phyloP scores from a whole-genome alignment of 2,888 invertebrate species.

The Pseudanteris insignis region DNA sequence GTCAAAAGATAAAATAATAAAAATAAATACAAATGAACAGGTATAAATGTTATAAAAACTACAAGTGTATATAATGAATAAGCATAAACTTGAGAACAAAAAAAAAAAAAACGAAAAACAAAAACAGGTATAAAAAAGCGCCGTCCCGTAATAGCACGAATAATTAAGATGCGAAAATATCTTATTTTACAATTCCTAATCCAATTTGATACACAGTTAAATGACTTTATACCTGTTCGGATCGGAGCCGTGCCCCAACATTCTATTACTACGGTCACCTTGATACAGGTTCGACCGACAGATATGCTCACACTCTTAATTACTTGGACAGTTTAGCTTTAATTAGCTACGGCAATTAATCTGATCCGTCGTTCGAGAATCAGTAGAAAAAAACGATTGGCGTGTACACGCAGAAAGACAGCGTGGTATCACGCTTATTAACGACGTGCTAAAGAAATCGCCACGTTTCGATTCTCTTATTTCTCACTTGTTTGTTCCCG shows the following conservation, averaged over 20 bases:
- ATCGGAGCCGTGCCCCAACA: slow-evolving; percentile 47
- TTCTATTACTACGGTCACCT: slow-evolving; percentile 55
- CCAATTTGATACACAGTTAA: slow-evolving; percentile 32
- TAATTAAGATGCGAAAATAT: slow-evolving; percentile 4
- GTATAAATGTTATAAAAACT: too few relatives aligned
- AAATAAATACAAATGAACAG: too few relatives aligned
- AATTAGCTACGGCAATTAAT: slow-evolving; percentile 60
- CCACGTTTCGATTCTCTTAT: slow-evolving; percentile 34
- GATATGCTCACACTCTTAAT: slow-evolving; percentile 53
- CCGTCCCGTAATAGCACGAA: too few relatives aligned
- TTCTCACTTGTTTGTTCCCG: slow-evolving; percentile 26
- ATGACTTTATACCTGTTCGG: slow-evolving; percentile 36
- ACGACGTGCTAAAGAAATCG: slow-evolving; percentile 42
- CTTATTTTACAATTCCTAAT: slow-evolving; percentile 29
- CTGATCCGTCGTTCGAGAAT: slow-evolving; percentile 51
- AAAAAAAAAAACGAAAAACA: too few relatives aligned
- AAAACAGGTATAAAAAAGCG: too few relatives aligned
- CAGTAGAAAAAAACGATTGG: slow-evolving; percentile 23
- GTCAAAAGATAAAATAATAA: too few relatives aligned
- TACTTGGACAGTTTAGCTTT: slow-evolving; percentile 55
- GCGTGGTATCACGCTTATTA: slow-evolving; percentile 41
- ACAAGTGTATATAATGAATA: too few relatives aligned
- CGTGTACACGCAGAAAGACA: slow-evolving; percentile 30
- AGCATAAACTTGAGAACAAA: too few relatives aligned
- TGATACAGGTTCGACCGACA: slow-evolving; percentile 52